These are phyloP conservation scores for Stichopus chloronotus DNA, from an alignment of 35 echinoderm and acorn worm species.

Conservation along the genomic window DNA sequence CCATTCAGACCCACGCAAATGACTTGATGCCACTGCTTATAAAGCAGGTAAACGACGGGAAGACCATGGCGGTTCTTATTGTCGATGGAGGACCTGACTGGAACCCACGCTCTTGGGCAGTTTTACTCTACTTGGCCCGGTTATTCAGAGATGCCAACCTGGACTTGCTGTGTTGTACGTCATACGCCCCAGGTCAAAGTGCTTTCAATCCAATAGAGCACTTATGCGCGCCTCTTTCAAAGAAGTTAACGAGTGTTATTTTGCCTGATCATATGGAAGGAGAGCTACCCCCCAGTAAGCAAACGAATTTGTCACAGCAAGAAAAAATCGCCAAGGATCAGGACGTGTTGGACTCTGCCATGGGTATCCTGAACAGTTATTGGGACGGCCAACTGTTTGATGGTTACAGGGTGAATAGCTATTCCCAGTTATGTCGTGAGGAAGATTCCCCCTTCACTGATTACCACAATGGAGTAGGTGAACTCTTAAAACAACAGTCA, in stretches of 20 bases:
- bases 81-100: conserved; percentile 52
- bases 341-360: not conserved
- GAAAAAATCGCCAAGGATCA: not conserved
- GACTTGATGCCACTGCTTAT: conserved; percentile 7
- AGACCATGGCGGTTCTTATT: conserved; percentile 25
- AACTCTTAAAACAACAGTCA: conserved; percentile 11
- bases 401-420: not conserved
- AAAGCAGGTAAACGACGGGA: not conserved
- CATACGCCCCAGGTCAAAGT: conserved; percentile 25
- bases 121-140: not conserved
- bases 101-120: conserved; percentile 26
- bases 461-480: not conserved
- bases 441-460: not conserved
- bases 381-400: not conserved
- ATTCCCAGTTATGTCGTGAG: not conserved
- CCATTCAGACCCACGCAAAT: conserved; percentile 22
- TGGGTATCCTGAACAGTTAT: not conserved
- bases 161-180: conserved; percentile 19
- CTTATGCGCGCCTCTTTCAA: conserved; percentile 1
- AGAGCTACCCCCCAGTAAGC: not conserved
- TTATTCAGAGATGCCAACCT: not conserved
- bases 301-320: not conserved
- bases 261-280: not conserved
- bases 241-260: conserved; percentile 4
- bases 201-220: conserved; percentile 26